Evolutionary conservation across 2,888 invertebrate genomes (phyloP), one percentile per base, ranked within the genome.

Genomic region (Clusia tigrina): DNA sequence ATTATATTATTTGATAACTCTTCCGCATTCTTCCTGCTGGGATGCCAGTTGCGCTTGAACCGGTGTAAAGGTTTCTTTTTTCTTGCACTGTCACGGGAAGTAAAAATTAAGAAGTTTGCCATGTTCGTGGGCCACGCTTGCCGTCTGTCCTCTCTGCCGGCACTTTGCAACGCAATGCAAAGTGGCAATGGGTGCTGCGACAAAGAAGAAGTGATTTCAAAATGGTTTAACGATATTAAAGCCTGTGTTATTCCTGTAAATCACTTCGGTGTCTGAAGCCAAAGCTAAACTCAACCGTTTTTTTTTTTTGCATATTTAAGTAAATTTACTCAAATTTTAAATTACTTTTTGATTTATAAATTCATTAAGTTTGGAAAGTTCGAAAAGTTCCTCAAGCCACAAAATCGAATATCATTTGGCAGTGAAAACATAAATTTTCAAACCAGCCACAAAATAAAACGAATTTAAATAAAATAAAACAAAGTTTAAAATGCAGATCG

Each of bases 91-190:
- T 42, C 42, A 3, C 3, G n/a, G 42, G 42, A 42, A 42, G 42
- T 42, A 42, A 42, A 42, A 42, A 42, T 42, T 42, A 42, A 42
- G 42, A 6, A 42, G 42, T 12, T 42, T 42, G n/a, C n/a, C 12
- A 17, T n/a, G 9, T 42, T 42, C 9, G 15, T 42, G 42, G 12
- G n/a, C n/a, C n/a, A n/a, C n/a, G n/a, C n/a, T n/a, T n/a, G n/a
- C n/a, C n/a, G 9, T n/a, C n/a, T 6, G 3, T 42, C 42, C 3
- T 3, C 42, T 32, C 32, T 5, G 32, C 32, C 6, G 5, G 5
- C 5, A 32, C 12, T 5, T 32, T 12, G 32, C 32, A 9, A 9
- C 12, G 32, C 5, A 32, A 32, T 32, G 32, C 12, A 32, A 32
- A 32, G 32, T 32, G 32, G 32, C 32, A 32, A 32, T 32, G 32